Evolutionary conservation across 2,888 invertebrate genomes (phyloP), one percentile per base, ranked within the genome.

Genomic region (Drosophila meridiana): DNA sequence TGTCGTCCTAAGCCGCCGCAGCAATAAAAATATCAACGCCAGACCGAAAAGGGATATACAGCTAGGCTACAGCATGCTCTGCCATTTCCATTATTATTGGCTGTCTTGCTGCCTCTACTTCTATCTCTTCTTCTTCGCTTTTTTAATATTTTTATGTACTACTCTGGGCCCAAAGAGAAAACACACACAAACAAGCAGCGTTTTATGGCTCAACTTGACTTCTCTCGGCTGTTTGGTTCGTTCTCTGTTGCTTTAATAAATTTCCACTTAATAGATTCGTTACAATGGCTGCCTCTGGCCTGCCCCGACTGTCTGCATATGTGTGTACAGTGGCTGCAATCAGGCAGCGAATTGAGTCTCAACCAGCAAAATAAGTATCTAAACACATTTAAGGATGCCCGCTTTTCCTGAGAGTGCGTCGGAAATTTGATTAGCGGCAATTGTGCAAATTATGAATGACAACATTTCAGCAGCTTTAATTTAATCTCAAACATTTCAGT

Each of bases 201-300:
- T 81, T 90, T 90, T 83, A 89, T 82, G 82, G 84, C 84, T 82
- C 68, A 80, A 84, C 77, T 77, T 82, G 62, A 66, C 61, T 72
- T 66, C 60, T 40, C 20, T 56, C 68, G 73, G 48, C 55, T 32
- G 36, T 34, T 52, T 52, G 52, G 52, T 48, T 48, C 20, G 2
- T 7, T 7, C 32, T 8, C 32, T 74, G 75, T 82, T 80, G 83
- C 84, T 80, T 83, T 87, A 86, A 90, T 87, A 90, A 90, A 90
- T 90, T 90, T 89, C 81, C 86, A 87, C 89, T 89, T 89, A 89
- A 89, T 89, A 89, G 87, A 89, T 90, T 89, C 86, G 87, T 83
- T 82, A 87, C 78, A 80, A 87, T 88, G 77, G 64, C 79, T 78
- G 82, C 68, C 66, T 58, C 42, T 61, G 65, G 66, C 65, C 53